These are phyloP conservation scores for Arothron firmamentum DNA, from an alignment of 2,113 vertebrate genomes.

Conservation along the genomic window DNA sequence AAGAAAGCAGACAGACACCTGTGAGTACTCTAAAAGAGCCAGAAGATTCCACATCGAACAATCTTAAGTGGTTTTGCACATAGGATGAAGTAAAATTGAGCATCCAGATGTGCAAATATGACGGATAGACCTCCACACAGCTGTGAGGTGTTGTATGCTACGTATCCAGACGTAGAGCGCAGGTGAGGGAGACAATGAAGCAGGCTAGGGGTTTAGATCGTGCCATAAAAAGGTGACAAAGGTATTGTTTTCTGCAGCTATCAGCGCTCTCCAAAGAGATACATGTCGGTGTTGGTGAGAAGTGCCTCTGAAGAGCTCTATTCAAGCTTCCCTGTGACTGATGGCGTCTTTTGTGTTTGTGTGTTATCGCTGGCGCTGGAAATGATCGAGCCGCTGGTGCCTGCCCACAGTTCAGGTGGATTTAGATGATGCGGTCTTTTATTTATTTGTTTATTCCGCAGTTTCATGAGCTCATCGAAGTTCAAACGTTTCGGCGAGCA, in stretches of 20 bases:
- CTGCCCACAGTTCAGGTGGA: constrained; percentile 35
- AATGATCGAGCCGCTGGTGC: constrained; percentile 15
- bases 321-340: constrained; percentile 29
- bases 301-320: constrained; percentile 3
- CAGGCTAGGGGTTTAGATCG: constrained; percentile 39
- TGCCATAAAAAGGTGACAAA: constrained; percentile 27
- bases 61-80: too few species aligned
- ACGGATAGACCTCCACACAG: too few species aligned
- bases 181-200: constrained; percentile 23
- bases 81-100: too few species aligned
- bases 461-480: constrained; percentile 29
- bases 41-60: too few species aligned
- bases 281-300: constrained; percentile 15
- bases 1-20: too few species aligned
- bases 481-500: constrained; percentile 51
- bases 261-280: constrained; percentile 13
- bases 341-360: constrained; percentile 24
- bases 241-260: constrained; percentile 30
- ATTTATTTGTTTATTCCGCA: constrained; percentile 11
- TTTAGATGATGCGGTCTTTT: constrained; percentile 3
- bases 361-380: constrained; percentile 20
- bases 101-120: too few species aligned
- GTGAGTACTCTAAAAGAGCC: too few species aligned
- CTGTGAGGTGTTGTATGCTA: too few species aligned
- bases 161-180: neutral